These are phyloP conservation scores for Lanius collurio DNA, from an alignment of 2,113 vertebrate species.

Conservation along the genomic window DNA sequence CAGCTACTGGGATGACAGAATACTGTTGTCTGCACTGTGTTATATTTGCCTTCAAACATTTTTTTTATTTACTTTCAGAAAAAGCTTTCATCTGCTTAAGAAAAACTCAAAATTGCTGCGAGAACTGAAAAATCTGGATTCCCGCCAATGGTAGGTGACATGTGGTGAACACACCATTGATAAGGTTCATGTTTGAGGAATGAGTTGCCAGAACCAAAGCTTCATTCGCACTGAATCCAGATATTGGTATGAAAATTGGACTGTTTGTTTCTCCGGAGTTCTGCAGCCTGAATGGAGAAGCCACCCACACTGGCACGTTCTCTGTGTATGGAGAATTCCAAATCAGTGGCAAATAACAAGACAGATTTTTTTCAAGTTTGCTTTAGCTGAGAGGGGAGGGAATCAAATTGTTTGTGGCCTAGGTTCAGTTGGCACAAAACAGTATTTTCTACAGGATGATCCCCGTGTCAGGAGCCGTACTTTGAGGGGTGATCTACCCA, in stretches of 20 bases:
- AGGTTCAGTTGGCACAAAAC: background rate
- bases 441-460: background rate
- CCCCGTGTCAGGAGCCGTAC: background rate
- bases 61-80: slow-evolving; percentile 73
- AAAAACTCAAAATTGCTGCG: slow-evolving; percentile 97
- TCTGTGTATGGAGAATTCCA: background rate
- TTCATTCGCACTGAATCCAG: background rate
- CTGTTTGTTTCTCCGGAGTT: background rate
- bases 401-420: background rate
- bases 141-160: slow-evolving; percentile 90
- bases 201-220: background rate
- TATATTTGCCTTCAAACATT: background rate
- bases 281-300: background rate
- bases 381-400: background rate
- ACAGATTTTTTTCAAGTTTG: background rate
- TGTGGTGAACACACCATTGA: background rate
- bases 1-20: background rate
- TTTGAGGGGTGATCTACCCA: background rate
- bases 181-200: background rate
- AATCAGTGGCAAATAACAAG: background rate
- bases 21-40: background rate
- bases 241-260: background rate
- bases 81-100: slow-evolving; percentile 97
- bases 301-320: background rate
- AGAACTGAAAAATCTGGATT: slow-evolving; percentile 97